Evolutionary conservation across 2,888 invertebrate genomes (phyloP).

Genomic region (Oxytorus armatus): DNA sequence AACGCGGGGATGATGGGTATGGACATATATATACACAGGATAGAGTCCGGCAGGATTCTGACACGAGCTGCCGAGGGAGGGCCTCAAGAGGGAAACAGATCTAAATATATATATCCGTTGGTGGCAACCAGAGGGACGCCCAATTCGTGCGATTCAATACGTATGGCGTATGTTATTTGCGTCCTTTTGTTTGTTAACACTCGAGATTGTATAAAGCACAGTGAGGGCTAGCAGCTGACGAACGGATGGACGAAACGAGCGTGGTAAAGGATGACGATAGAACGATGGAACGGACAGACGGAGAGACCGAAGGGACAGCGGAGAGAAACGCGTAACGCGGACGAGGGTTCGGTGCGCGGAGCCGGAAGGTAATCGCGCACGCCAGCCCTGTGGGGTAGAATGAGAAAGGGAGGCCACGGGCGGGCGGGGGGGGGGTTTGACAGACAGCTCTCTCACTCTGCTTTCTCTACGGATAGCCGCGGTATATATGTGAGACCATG

Average conservation of each 20-base stretch:
- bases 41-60: slow-evolving; percentile 30
- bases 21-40: not conserved
- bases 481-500: not conserved
- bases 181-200: slow-evolving; percentile 8
- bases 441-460: slow-evolving; percentile 65
- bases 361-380: slow-evolving; percentile 86
- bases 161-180: not conserved
- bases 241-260: slow-evolving; percentile 70
- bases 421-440: slow-evolving; percentile 64
- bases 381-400: slow-evolving; percentile 64
- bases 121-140: not conserved
- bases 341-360: slow-evolving; percentile 86
- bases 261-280: slow-evolving; percentile 67
- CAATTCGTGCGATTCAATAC: not conserved
- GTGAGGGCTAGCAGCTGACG: slow-evolving; percentile 80
- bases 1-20: slow-evolving; percentile 46
- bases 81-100: slow-evolving; percentile 3
- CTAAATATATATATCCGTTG: not conserved
- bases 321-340: slow-evolving; percentile 65
- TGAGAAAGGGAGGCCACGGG: slow-evolving; percentile 61
- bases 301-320: slow-evolving; percentile 68
- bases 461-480: not conserved
- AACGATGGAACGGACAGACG: slow-evolving; percentile 71
- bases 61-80: not conserved
- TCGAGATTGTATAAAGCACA: slow-evolving; percentile 50